Evolutionary conservation across 1,140 invertebrate species (phyloP).

Genomic region (Listronotus oregonensis): DNA sequence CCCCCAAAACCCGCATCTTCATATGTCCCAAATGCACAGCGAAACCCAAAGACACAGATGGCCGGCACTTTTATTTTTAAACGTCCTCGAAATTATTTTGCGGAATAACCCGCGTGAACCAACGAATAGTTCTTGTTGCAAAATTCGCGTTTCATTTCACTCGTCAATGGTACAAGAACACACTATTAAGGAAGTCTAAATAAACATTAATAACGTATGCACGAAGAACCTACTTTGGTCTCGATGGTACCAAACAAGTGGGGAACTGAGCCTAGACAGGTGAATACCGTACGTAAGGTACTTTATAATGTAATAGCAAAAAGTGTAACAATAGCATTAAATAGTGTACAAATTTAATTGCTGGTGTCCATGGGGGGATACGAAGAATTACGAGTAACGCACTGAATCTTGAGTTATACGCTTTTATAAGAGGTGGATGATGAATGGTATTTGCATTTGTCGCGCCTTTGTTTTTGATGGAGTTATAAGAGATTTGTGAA

Average conservation of each 20-base stretch:
- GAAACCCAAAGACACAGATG: background rate
- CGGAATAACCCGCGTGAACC: constrained; percentile 16
- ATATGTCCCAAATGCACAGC: background rate
- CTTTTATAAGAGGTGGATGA: constrained; percentile 16
- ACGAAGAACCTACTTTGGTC: constrained; percentile 16
- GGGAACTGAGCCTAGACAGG: constrained; percentile 12
- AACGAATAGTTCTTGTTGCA: constrained; percentile 12
- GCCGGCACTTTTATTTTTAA: constrained; percentile 6
- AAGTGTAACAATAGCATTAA: constrained; percentile 21
- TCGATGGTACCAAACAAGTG: constrained; percentile 23
- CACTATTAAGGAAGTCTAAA: constrained; percentile 7
- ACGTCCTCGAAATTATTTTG: constrained; percentile 19
- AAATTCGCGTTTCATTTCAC: constrained; percentile 28
- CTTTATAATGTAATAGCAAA: constrained; percentile 7
- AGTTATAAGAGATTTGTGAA: background rate
- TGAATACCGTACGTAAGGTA: constrained; percentile 10
- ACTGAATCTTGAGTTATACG: constrained; percentile 9
- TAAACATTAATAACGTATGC: constrained; percentile 7
- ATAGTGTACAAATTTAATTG: constrained; percentile 11
- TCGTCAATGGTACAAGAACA: constrained; percentile 12
- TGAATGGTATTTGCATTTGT: constrained; percentile 21
- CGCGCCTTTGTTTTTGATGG: constrained; percentile 19
- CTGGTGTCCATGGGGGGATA: constrained; percentile 7
- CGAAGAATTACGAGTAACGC: constrained; percentile 15
- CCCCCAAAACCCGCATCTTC: too few species aligned